Evolutionary conservation across 2,113 vertebrate species (phyloP).

Genomic region (Toxotes jaculatrix): DNA sequence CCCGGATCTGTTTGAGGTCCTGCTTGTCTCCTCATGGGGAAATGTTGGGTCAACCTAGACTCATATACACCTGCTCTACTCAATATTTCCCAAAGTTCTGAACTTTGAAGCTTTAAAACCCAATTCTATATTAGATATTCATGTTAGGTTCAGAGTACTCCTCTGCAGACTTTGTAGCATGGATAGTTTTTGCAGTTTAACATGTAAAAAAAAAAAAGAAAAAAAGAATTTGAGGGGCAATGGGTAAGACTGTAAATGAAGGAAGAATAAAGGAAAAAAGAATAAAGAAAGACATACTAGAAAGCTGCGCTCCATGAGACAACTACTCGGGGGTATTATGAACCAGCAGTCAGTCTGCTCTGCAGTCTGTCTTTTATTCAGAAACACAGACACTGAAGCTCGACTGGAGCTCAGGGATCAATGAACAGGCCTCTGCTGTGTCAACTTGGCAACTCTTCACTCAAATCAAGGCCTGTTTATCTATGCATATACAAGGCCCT

Average conservation of each 20-base stretch:
- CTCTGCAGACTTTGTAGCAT: no score
- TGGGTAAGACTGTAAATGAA: background rate
- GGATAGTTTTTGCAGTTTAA: no score
- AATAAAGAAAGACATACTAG: background rate
- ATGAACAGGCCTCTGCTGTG: constrained; percentile 46
- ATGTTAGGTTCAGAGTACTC: no score
- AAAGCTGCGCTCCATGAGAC: background rate
- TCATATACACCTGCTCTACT: no score
- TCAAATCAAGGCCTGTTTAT: constrained; percentile 68
- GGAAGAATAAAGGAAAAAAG: background rate
- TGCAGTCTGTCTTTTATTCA: constrained; percentile 40
- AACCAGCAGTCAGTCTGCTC: constrained; percentile 18
- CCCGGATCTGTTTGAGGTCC: no score
- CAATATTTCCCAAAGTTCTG: no score
- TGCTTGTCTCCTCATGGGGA: no score
- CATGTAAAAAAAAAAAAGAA: background rate
- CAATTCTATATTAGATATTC: no score
- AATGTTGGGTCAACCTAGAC: no score
- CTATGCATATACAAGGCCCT: constrained; percentile 36
- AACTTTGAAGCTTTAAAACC: no score
- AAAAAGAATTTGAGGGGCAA: no score
- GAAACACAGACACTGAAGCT: constrained; percentile 45
- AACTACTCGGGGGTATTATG: constrained; percentile 7
- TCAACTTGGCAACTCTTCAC: constrained; percentile 65
- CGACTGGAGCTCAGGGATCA: constrained; percentile 53